phyloP scores from a whole-genome alignment of 1,140 invertebrate genomes.

The Orius insidiosus region DNA sequence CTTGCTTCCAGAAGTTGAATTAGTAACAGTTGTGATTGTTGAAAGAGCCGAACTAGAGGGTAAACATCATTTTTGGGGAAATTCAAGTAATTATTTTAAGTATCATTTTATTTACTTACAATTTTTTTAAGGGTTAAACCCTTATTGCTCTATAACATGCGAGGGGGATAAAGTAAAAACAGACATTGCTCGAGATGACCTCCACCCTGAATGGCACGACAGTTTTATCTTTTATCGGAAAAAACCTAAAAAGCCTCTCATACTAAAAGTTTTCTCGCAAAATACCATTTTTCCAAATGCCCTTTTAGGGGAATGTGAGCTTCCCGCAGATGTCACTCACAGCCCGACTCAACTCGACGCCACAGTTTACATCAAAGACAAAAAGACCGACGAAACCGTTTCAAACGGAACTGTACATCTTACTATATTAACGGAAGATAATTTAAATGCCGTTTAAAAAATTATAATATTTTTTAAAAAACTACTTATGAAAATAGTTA shows the following conservation, averaged over 20 bases:
- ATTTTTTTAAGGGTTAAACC: constrained; percentile 27
- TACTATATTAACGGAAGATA: constrained; percentile 20
- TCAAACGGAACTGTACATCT: constrained; percentile 15
- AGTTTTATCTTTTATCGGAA: constrained; percentile 35
- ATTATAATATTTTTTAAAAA: no score
- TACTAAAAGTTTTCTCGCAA: constrained; percentile 22
- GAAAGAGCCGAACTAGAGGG: constrained; percentile 15
- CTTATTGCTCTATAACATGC: constrained; percentile 36
- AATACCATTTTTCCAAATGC: constrained; percentile 17
- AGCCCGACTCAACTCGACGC: constrained; percentile 15
- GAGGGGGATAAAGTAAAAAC: constrained; percentile 32
- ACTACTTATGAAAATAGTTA: no score
- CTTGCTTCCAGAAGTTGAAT: constrained; percentile 16
- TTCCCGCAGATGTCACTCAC: constrained; percentile 21
- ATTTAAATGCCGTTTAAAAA: constrained; percentile 18
- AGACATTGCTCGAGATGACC: constrained; percentile 26
- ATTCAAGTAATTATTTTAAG: constrained; percentile 1
- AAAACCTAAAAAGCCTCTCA: constrained; percentile 25
- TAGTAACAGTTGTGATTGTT: constrained; percentile 21
- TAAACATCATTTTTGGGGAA: constrained; percentile 1
- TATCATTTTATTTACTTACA: background rate
- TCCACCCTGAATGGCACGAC: constrained; percentile 32
- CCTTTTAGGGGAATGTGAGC: constrained; percentile 20
- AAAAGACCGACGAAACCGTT: constrained; percentile 4
- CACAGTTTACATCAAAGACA: constrained; percentile 8